phyloP scores from a whole-genome alignment of 1,140 invertebrate genomes.

The Trachymyrmex septentrionalis region DNA sequence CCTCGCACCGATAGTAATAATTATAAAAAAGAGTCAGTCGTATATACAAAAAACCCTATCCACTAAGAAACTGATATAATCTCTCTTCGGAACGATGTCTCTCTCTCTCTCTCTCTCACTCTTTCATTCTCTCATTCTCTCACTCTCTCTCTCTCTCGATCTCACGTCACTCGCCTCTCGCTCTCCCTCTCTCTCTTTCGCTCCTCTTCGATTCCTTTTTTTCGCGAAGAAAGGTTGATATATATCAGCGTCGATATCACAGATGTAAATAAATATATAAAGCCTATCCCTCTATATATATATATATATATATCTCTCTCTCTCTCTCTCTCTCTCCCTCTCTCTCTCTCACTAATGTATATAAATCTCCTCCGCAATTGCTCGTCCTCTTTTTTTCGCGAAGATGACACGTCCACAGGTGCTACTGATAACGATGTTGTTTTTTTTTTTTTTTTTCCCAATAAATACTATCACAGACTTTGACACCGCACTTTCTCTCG shows the following conservation, averaged over 20 bases:
- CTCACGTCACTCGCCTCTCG: slow-evolving; percentile 7
- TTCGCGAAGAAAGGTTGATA: slow-evolving; percentile 69
- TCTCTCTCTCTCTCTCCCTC: slow-evolving; percentile 1
- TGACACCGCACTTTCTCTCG: slow-evolving; percentile 76
- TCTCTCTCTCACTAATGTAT: slow-evolving; percentile 9
- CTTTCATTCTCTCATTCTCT: background rate
- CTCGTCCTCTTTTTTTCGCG: slow-evolving; percentile 28
- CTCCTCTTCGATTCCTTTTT: slow-evolving; percentile 13
- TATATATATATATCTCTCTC: too few species aligned
- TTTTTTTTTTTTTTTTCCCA: slow-evolving; percentile 65
- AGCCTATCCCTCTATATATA: slow-evolving; percentile 75
- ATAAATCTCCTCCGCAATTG: slow-evolving; percentile 24
- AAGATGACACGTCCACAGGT: slow-evolving; percentile 59
- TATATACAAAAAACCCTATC: slow-evolving; percentile 86
- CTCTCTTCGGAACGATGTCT: slow-evolving; percentile 55
- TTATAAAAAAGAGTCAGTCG: slow-evolving; percentile 87
- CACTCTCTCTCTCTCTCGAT: slow-evolving; percentile 8
- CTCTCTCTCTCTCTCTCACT: slow-evolving; percentile 4
- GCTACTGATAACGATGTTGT: slow-evolving; percentile 55
- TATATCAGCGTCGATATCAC: slow-evolving; percentile 78
- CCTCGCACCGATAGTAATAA: slow-evolving; percentile 80
- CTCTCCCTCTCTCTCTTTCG: slow-evolving; percentile 28
- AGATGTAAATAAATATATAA: slow-evolving; percentile 82
- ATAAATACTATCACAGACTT: slow-evolving; percentile 86
- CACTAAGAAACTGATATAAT: slow-evolving; percentile 81